Evolutionary conservation across 2,113 vertebrate genomes (phyloP).

Genomic region (Burhinus oedicnemus): DNA sequence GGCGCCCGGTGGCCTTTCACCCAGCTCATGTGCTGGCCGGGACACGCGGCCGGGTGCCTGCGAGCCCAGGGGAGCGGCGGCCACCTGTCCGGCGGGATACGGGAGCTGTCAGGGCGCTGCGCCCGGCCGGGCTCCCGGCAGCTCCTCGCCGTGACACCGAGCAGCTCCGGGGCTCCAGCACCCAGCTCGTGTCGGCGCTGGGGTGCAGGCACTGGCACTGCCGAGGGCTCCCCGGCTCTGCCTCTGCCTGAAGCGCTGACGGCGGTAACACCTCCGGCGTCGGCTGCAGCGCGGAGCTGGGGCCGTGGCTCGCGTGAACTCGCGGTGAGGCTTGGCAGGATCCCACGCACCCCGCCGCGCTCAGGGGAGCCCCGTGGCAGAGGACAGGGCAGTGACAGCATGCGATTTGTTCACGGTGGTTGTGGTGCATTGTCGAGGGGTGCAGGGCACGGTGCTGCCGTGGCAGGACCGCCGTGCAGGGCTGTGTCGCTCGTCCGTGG

Average conservation of each 20-base stretch:
- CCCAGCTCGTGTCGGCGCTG: fast-evolving
- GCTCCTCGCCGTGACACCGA: not conserved
- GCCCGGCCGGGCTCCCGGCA: not conserved
- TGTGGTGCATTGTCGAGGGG: fast-evolving
- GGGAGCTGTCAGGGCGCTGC: constrained; percentile 20
- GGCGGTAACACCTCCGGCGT: not conserved
- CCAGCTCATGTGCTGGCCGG: not conserved
- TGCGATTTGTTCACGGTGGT: too few relatives aligned
- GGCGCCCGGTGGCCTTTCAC: not conserved
- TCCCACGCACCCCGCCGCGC: fast-evolving
- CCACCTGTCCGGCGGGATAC: constrained; percentile 12
- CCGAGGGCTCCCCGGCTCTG: not conserved
- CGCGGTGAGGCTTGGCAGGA: not conserved
- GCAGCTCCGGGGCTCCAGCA: fast-evolving
- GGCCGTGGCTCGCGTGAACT: not conserved
- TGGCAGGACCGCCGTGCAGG: fast-evolving
- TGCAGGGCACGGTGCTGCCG: fast-evolving
- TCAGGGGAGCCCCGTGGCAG: not conserved
- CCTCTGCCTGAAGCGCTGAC: not conserved
- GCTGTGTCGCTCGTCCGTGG: fast-evolving
- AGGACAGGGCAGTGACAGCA: not conserved
- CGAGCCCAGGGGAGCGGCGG: not conserved
- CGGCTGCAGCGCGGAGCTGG: not conserved
- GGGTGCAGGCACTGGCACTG: not conserved
- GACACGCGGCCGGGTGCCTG: not conserved